Conservation (phyloP, 1,140 invertebrate genomes). For the Sarcophaga bullata region DNA sequence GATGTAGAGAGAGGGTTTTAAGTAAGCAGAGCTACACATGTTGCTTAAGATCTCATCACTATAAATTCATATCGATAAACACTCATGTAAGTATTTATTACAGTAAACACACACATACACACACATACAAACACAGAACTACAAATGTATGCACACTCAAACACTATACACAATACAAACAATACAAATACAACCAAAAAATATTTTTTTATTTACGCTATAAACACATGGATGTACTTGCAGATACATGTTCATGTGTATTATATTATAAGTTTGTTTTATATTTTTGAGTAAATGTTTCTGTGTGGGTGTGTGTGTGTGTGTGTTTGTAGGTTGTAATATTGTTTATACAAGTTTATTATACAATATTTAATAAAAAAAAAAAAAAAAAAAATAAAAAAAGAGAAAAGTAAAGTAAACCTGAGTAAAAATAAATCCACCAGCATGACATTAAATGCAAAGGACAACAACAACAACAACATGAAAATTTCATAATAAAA, state of each 20-base stretch:
- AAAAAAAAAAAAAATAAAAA: neutral
- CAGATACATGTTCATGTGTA: too few relatives aligned
- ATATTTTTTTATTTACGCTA: too few relatives aligned
- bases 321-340: too few relatives aligned
- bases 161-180: too few relatives aligned
- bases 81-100: constrained; percentile 21
- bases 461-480: neutral
- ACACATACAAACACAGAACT: neutral
- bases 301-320: too few relatives aligned
- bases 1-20: neutral
- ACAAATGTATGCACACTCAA: neutral
- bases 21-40: neutral
- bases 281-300: too few relatives aligned
- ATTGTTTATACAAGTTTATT: neutral
- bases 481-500: neutral
- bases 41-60: neutral
- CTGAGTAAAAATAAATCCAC: neutral
- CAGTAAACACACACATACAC: neutral
- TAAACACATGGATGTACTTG: too few relatives aligned
- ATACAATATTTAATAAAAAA: neutral
- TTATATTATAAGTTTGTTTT: too few relatives aligned
- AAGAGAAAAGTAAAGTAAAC: neutral
- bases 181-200: too few relatives aligned
- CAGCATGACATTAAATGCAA: neutral
- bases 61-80: constrained; percentile 19